phyloP scores from a whole-genome alignment of 23 tunicate genomes.

The Halocynthia aurantium region DNA sequence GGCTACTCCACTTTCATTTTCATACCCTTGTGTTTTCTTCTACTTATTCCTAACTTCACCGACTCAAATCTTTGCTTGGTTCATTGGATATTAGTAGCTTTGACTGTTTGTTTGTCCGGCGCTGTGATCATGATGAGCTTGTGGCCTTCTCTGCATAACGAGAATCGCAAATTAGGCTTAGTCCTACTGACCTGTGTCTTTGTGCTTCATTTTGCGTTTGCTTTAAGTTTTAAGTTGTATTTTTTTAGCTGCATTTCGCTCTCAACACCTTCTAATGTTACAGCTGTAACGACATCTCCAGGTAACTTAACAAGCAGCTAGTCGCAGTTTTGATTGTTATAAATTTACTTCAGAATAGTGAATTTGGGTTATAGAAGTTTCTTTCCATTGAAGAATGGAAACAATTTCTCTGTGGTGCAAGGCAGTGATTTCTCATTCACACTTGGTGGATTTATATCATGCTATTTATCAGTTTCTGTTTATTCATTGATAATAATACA shows the following conservation, averaged over 20 bases:
- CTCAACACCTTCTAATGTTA: neutral
- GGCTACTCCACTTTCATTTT: slow-evolving; percentile 84
- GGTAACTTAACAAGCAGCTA: neutral
- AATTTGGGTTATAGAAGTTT: too few species aligned
- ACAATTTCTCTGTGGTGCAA: too few species aligned
- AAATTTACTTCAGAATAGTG: too few species aligned
- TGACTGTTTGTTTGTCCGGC: slow-evolving; percentile 60
- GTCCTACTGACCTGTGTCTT: slow-evolving; percentile 24
- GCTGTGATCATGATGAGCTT: slow-evolving; percentile 37
- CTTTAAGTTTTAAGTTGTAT: slow-evolving; percentile 40
- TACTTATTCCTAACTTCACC: slow-evolving; percentile 36
- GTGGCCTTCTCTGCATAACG: slow-evolving; percentile 71
- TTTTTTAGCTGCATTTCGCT: slow-evolving; percentile 46
- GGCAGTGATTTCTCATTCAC: too few species aligned
- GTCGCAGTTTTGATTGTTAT: neutral
- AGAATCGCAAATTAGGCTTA: slow-evolving; percentile 30
- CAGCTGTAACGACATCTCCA: slow-evolving; percentile 1
- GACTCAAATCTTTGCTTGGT: slow-evolving; percentile 11
- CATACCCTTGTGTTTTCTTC: slow-evolving; percentile 61
- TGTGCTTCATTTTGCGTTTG: slow-evolving; percentile 38
- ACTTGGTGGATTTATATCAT: too few species aligned
- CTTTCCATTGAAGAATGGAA: too few species aligned
- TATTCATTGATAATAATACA: too few species aligned
- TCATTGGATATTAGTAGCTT: slow-evolving; percentile 64
- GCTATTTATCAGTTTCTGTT: too few species aligned